Evolutionary conservation across 2,797 vertebrate species (phyloP).

Genomic region (Myotis vivesi): DNA sequence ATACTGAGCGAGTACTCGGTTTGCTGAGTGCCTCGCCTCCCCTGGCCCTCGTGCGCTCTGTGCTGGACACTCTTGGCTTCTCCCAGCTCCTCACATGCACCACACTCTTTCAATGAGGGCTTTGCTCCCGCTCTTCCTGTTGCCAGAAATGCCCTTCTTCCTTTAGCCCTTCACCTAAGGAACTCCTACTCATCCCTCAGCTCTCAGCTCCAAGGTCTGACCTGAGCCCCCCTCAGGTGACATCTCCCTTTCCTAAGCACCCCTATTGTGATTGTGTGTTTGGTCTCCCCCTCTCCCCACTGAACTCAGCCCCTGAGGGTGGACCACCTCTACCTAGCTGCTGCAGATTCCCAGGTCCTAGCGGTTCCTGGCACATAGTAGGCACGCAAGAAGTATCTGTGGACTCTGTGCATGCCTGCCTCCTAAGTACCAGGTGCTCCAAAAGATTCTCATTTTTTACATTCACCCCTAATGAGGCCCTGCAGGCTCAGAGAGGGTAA

Average conservation of each 20-base stretch:
- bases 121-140: background rate
- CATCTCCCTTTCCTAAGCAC: background rate
- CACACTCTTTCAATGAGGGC: accelerated
- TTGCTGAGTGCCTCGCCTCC: background rate
- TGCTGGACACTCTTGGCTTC: background rate
- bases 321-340: background rate
- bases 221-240: background rate
- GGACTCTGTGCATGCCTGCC: background rate
- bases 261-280: background rate
- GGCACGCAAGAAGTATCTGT: accelerated
- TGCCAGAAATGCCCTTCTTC: background rate
- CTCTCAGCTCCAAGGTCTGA: background rate
- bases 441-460: background rate
- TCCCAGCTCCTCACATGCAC: background rate
- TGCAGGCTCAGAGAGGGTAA: background rate
- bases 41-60: background rate
- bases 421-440: background rate
- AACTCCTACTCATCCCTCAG: background rate
- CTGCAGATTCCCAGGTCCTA: background rate
- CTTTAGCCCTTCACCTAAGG: background rate
- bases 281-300: background rate
- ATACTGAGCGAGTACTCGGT: accelerated
- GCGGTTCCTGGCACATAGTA: background rate
- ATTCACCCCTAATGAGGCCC: background rate
- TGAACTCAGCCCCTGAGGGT: background rate